Evolutionary conservation across 2,113 vertebrate genomes (phyloP).

Genomic region (Vanacampus margaritifer): DNA sequence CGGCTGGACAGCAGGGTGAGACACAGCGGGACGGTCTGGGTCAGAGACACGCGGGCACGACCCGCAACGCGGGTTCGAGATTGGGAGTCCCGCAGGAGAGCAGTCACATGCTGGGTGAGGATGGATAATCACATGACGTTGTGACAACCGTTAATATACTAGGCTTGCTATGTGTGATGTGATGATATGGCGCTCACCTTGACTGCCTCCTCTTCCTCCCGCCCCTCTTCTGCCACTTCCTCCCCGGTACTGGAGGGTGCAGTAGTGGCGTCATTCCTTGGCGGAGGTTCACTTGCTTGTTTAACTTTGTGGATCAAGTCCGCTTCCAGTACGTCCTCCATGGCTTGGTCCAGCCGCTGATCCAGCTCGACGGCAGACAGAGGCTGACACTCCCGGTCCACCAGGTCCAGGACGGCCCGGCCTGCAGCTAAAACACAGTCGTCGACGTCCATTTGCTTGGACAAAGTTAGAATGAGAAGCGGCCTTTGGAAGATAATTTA

Average conservation of each 20-base stretch:
- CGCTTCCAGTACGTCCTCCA: slow-evolving; percentile 69
- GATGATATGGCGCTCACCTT: slow-evolving; percentile 40
- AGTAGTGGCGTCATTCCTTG: background rate
- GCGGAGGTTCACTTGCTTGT: background rate
- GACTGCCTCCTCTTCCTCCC: slow-evolving; percentile 33
- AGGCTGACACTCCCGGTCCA: slow-evolving; percentile 72
- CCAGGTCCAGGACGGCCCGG: slow-evolving; percentile 62
- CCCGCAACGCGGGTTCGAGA: slow-evolving; percentile 60
- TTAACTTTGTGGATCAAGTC: slow-evolving; percentile 48
- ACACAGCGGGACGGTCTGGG: slow-evolving; percentile 69
- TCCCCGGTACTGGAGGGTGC: background rate
- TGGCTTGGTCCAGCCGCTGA: slow-evolving; percentile 68
- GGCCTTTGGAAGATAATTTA: background rate
- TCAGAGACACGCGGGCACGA: slow-evolving; percentile 65
- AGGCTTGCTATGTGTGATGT: background rate
- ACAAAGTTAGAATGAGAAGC: background rate
- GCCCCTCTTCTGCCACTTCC: background rate
- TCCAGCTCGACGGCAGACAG: slow-evolving; percentile 67
- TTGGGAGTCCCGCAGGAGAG: slow-evolving; percentile 63
- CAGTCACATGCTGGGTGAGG: slow-evolving; percentile 57
- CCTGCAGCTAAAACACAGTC: slow-evolving; percentile 55
- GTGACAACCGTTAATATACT: background rate
- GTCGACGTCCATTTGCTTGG: slow-evolving; percentile 19
- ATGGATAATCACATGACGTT: background rate
- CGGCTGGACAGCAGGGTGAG: slow-evolving; percentile 68